Conservation (phyloP, 2,888 invertebrate species). For the Epinotia brunnichana region DNA sequence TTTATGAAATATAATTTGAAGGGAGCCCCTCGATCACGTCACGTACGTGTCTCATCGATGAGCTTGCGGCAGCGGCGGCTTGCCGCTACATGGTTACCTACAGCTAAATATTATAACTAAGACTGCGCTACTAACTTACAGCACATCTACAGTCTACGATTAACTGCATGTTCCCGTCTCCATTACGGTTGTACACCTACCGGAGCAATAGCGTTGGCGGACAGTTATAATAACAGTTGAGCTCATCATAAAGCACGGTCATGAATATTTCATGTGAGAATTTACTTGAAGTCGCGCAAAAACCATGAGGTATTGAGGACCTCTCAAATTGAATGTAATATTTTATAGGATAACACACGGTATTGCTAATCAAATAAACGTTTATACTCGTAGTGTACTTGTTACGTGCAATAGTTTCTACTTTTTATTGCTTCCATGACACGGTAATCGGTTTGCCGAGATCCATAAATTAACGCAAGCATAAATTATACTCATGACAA, state of each 20-base stretch:
- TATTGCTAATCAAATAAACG: conserved; percentile 24
- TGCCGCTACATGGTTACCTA: too few species aligned
- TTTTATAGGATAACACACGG: conserved; percentile 24
- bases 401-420: conserved; percentile 9
- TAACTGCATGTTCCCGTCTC: conserved; percentile 46
- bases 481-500: conserved; percentile 32
- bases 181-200: conserved; percentile 37
- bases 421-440: conserved; percentile 13
- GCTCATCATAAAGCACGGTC: conserved; percentile 56
- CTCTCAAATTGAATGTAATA: conserved; percentile 22
- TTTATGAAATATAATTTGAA: background rate
- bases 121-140: background rate
- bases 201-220: conserved; percentile 47
- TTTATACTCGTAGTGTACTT: background rate
- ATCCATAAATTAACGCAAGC: conserved; percentile 39
- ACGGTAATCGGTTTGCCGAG: conserved; percentile 40
- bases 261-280: conserved; percentile 64
- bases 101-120: too few species aligned
- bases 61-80: conserved; percentile 32
- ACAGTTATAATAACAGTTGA: conserved; percentile 68
- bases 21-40: conserved; percentile 1
- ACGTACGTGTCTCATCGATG: conserved; percentile 6
- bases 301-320: conserved; percentile 33
- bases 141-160: conserved; percentile 43
- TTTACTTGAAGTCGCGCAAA: conserved; percentile 51